These are phyloP conservation scores for Pseudeuparius sepicola DNA, from an alignment of 2,888 invertebrate genomes.

Conservation along the genomic window DNA sequence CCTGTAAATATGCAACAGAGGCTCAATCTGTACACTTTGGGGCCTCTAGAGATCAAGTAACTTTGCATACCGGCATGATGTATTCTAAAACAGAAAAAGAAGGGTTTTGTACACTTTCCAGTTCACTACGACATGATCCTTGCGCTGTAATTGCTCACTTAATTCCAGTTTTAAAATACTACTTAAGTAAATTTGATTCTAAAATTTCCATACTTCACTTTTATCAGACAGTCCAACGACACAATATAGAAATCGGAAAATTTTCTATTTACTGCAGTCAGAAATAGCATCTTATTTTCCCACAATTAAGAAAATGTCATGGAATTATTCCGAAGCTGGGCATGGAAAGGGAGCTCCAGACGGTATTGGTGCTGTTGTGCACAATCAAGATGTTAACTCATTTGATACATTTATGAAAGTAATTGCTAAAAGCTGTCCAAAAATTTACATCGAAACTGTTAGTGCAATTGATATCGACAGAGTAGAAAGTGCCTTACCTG, in stretches of 20 bases:
- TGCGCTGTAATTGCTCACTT: slow-evolving; percentile 6
- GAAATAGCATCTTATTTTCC: background rate
- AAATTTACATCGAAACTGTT: slow-evolving; percentile 3
- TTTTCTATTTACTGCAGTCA: slow-evolving; percentile 5
- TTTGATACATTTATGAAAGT: slow-evolving; percentile 4
- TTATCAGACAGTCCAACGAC: slow-evolving; percentile 8
- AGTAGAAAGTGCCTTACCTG: background rate
- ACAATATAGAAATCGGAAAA: slow-evolving; percentile 5
- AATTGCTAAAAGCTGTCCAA: background rate
- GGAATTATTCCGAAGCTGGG: slow-evolving; percentile 1
- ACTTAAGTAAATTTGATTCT: no score
- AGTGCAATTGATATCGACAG: background rate
- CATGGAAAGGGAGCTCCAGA: slow-evolving; percentile 1
- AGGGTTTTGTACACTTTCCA: slow-evolving; percentile 8
- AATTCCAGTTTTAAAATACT: slow-evolving; percentile 2
- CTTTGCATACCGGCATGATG: slow-evolving; percentile 26
- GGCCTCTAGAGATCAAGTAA: slow-evolving; percentile 25
- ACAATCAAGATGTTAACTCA: background rate
- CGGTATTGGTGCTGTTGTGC: slow-evolving; percentile 2
- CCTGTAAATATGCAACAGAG: slow-evolving; percentile 24
- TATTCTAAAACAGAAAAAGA: background rate
- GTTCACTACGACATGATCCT: slow-evolving; percentile 7
- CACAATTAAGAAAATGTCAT: slow-evolving; percentile 1
- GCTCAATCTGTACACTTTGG: slow-evolving; percentile 35
- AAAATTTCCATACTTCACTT: slow-evolving; percentile 1